These are phyloP conservation scores for Thamnophis elegans DNA, from an alignment of 2,797 vertebrate species.

Conservation along the genomic window DNA sequence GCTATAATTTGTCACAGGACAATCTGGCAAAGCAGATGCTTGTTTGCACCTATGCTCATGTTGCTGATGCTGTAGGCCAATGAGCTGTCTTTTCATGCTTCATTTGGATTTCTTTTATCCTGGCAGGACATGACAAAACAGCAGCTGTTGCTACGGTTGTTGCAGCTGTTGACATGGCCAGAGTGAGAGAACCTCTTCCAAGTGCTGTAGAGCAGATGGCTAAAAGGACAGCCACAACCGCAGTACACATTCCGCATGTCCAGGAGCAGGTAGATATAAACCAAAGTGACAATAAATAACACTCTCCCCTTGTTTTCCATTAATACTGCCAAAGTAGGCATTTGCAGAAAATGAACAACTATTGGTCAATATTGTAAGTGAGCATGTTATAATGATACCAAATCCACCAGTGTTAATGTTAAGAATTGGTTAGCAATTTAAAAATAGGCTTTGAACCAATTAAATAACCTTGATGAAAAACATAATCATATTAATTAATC, in stretches of 20 bases:
- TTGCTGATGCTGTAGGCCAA: background rate
- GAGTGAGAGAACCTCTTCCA: slow-evolving; percentile 78
- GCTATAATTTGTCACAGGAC: slow-evolving; percentile 15
- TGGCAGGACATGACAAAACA: slow-evolving; percentile 74
- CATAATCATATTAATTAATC: background rate
- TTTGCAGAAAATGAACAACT: slow-evolving; percentile 55
- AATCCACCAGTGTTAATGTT: background rate
- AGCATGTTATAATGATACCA: slow-evolving; percentile 42
- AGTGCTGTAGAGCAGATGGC: slow-evolving; percentile 73
- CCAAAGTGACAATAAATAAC: slow-evolving; percentile 14
- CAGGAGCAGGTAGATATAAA: slow-evolving; percentile 75
- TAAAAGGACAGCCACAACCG: slow-evolving; percentile 76
- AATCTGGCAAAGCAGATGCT: background rate
- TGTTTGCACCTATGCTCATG: slow-evolving; percentile 42
- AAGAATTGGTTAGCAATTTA: slow-evolving; percentile 37
- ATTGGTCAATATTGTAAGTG: slow-evolving; percentile 14
- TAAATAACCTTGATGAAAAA: slow-evolving; percentile 37
- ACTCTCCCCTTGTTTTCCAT: slow-evolving; percentile 22
- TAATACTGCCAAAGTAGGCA: slow-evolving; percentile 37
- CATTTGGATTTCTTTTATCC: slow-evolving; percentile 74
- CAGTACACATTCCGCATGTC: slow-evolving; percentile 72
- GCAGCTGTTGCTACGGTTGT: slow-evolving; percentile 79
- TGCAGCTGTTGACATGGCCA: slow-evolving; percentile 80
- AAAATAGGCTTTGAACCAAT: background rate
- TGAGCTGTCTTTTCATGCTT: slow-evolving; percentile 55